Evolutionary conservation across 35 echinoderm and acorn worm genomes (phyloP).

Genomic region (Heliocidaris tuberculata): DNA sequence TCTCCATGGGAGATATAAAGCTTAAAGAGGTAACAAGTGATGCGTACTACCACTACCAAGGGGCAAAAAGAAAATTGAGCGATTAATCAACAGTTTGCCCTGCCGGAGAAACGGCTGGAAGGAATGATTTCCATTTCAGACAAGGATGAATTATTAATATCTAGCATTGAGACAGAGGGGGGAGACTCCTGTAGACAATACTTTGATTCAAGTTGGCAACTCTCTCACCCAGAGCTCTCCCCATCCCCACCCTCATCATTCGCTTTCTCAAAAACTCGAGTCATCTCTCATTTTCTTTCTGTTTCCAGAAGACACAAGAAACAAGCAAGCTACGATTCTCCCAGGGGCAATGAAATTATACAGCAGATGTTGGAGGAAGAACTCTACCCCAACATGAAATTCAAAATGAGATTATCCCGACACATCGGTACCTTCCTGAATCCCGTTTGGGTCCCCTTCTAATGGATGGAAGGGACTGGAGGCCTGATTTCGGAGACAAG

Average conservation of each 20-base stretch:
- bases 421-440: background rate
- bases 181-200: background rate
- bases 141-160: background rate
- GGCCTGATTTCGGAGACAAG: background rate
- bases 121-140: background rate
- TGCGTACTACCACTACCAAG: background rate
- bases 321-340: background rate
- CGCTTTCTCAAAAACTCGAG: background rate
- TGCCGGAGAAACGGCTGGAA: background rate
- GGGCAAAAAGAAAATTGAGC: background rate
- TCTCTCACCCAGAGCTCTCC: background rate
- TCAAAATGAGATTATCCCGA: background rate
- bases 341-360: background rate
- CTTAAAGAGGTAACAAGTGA: background rate
- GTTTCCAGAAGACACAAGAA: background rate
- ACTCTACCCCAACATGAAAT: background rate
- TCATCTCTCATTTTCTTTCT: background rate
- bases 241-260: background rate
- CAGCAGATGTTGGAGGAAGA: background rate
- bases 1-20: background rate
- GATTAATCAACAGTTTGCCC: background rate
- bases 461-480: background rate
- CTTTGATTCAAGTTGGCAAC: background rate
- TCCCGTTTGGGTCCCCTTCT: background rate
- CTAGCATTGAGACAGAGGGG: background rate